Evolutionary conservation across 2,888 invertebrate species (phyloP), one percentile per base, ranked within the genome.

Genomic region (Ophioninae sp.): DNA sequence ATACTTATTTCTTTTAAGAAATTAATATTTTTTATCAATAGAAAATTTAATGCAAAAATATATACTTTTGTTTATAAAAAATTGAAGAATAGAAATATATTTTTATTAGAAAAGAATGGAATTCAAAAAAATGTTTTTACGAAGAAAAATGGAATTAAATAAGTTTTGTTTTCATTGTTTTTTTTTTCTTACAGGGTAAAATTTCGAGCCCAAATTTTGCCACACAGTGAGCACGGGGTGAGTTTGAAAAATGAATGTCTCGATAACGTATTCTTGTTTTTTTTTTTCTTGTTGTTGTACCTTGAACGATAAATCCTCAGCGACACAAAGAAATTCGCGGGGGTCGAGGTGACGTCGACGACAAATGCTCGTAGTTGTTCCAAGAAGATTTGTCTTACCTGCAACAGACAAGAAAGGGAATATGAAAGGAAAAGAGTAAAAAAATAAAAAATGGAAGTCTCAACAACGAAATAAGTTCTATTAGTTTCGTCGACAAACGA

Each of bases 371-470:
- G 58, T 56, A 58, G 37, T 39, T 37, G n/a, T 20, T 71, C 59
- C 58, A 37, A 71, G 56, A 59, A 59, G 56, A 71, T 71, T 71
- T n/a, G 58, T 59, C 71, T 71, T 59, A 71, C 71, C 39, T 71
- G 71, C 59, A 59, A 59, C 71, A 59, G 59, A 72, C 37, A 71
- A 58, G 37, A 58, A 30, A 37, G 56, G 20, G n/a, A 71, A 71
- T 58, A 37, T 71, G 30, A 71, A 20, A 37, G 56, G 58, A 37
- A 51, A 2, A 51, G 51, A 51, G 17, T 17, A 51, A 41, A 41
- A 51, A 51, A 51, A 30, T 2, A 30, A 30, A 30, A 30, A 30
- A 30, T n/a, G 30, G 37, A 23, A 51, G 17, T 51, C 30, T 51
- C 23, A 37, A n/a, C 37, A 71, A 71, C 56, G 71, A 51, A 56